Base-by-base conservation (phyloP, 2,797 vertebrate genomes). In the Falco concolor region DNA sequence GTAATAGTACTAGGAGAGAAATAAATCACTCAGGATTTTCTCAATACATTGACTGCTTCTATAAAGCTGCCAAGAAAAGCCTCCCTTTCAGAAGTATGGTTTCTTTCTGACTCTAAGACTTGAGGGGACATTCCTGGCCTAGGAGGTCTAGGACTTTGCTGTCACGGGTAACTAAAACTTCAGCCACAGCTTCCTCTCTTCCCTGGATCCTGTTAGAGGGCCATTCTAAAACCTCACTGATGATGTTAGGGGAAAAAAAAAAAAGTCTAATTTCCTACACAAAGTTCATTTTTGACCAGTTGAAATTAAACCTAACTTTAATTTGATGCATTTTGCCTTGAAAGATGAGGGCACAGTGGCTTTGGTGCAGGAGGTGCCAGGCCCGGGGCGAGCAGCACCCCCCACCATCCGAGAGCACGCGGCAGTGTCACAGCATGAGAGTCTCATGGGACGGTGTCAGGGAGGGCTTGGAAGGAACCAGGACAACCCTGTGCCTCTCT, bases 21-120 rank as follows among this genome's bases (percentile, higher is more conserved):
- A 78, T 67, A 75, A 92, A 88, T 83, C 80, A 16, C 68, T 73
- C 49, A 18, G 75, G 63, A 42, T 52, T 93, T 90, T 36, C 59
- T 57, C 73, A 80, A 12, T n/a, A 25, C n/a, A 18, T 54, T 90
- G 72, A 49, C 21, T 68, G 47, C 47, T 79, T 28, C 53, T 56
- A 19, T 76, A 59, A 18, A 56, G 67, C 44, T 49, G 83, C 61
- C 89, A 87, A 75, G 75, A 54, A 89, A 84, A 84, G 28, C 17
- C 42, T 34, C 10, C 3, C 16, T 34, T 79, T 38, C 36, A 64
- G 67, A 16, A 52, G 11, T 2, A 6, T 5, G 30, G 40, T 79
- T 90, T 92, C 53, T 42, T 81, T 82, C 38, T 57, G 70, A 30
- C 28, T 76, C 0, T 8, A 50, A 54, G 34, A 5, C 22, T 18